Evolutionary conservation across 1,140 invertebrate species (phyloP).

Genomic region (Plodia interpunctella): DNA sequence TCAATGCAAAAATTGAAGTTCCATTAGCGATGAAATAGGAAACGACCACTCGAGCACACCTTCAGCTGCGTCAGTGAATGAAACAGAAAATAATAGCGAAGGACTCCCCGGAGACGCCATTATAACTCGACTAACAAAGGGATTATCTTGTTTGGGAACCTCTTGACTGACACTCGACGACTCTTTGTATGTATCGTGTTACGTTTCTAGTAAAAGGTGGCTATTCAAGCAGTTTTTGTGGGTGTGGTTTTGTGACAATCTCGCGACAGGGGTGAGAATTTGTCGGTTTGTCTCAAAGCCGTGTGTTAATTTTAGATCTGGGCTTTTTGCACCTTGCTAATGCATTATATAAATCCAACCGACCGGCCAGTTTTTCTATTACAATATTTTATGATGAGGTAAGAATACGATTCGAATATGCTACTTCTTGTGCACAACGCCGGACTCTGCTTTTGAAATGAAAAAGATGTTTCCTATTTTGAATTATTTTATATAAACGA

Average conservation of each 20-base stretch:
- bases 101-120: slow-evolving; percentile 63
- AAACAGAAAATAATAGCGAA: slow-evolving; percentile 66
- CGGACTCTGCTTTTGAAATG: not conserved
- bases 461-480: too few species aligned
- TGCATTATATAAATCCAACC: slow-evolving; percentile 24
- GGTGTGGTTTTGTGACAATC: slow-evolving; percentile 65
- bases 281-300: slow-evolving; percentile 38
- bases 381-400: not conserved
- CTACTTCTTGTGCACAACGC: not conserved
- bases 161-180: slow-evolving; percentile 67
- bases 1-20: slow-evolving; percentile 45
- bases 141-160: slow-evolving; percentile 76
- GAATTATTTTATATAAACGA: not conserved
- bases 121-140: slow-evolving; percentile 73
- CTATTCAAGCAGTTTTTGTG: slow-evolving; percentile 65
- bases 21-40: slow-evolving; percentile 65
- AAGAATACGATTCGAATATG: not conserved
- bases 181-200: slow-evolving; percentile 67
- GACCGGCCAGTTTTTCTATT: not conserved
- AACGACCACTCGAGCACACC: slow-evolving; percentile 48
- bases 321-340: slow-evolving; percentile 45
- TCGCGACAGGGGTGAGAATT: slow-evolving; percentile 48
- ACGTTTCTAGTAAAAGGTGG: slow-evolving; percentile 55
- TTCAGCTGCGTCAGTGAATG: slow-evolving; percentile 61
- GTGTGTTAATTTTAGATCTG: slow-evolving; percentile 33